Conservation (phyloP, 2,888 invertebrate species). For the Spodoptera littoralis region DNA sequence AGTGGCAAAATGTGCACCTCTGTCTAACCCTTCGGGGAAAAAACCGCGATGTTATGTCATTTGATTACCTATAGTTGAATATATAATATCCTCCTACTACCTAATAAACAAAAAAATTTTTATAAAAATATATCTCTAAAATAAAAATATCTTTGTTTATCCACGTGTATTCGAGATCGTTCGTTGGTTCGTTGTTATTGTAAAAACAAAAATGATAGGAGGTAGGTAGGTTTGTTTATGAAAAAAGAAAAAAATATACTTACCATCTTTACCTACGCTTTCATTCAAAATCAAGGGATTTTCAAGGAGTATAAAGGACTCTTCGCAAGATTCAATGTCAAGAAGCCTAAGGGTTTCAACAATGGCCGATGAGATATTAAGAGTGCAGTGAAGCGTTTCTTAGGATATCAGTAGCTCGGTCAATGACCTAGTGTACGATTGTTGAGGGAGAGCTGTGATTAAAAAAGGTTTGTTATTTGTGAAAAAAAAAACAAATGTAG, state of each 20-base stretch:
- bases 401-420: slow-evolving; percentile 19
- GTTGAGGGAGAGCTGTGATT: too few relatives aligned
- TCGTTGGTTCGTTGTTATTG: background rate
- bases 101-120: background rate
- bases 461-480: too few relatives aligned
- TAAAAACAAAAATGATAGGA: too few relatives aligned
- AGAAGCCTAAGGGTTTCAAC: slow-evolving; percentile 25
- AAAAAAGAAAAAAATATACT: slow-evolving; percentile 6
- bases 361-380: slow-evolving; percentile 21
- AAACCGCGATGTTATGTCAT: too few relatives aligned
- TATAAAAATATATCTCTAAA: slow-evolving; percentile 21
- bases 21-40: too few relatives aligned
- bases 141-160: slow-evolving; percentile 18
- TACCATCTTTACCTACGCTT: slow-evolving; percentile 10
- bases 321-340: slow-evolving; percentile 25
- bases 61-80: too few relatives aligned
- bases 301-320: slow-evolving; percentile 24
- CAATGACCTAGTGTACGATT: slow-evolving; percentile 10
- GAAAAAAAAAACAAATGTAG: too few relatives aligned
- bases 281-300: slow-evolving; percentile 22
- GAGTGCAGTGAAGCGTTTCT: slow-evolving; percentile 5
- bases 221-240: too few relatives aligned
- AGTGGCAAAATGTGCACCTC: too few relatives aligned
- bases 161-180: slow-evolving; percentile 5
- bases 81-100: too few relatives aligned